A percentile compares a stretch with the other conserved stretches of the same genome.
Evolutionary conservation across 2,113 vertebrate species (phyloP).

Genomic region (Trematocara zebra): DNA sequence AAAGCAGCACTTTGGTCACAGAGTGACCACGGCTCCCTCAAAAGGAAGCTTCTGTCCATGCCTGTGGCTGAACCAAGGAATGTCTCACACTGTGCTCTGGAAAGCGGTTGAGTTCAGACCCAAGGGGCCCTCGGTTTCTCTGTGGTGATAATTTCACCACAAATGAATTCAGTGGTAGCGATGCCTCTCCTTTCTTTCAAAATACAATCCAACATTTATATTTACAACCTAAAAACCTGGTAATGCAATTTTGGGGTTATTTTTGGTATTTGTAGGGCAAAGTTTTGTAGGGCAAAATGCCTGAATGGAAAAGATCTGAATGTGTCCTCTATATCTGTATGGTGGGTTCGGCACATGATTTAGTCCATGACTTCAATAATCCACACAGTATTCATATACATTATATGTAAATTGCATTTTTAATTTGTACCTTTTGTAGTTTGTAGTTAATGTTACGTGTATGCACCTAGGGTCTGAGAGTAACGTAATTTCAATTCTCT

Average conservation of each 20-base stretch:
- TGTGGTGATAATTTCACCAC: conserved; percentile 17
- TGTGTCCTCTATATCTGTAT: neutral
- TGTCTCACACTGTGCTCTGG: conserved; percentile 13
- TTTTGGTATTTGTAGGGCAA: neutral
- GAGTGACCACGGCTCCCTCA: conserved; percentile 23
- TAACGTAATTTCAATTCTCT: too few relatives aligned
- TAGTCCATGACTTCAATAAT: neutral
- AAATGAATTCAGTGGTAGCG: conserved; percentile 17
- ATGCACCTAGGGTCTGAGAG: too few relatives aligned
- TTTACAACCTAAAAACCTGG: neutral
- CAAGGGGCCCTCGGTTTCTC: conserved; percentile 13
- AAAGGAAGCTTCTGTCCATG: conserved; percentile 28
- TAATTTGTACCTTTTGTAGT: too few relatives aligned
- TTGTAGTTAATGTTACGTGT: too few relatives aligned
- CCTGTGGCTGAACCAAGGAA: conserved; percentile 54
- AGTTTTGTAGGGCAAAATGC: neutral
- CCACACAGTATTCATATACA: neutral
- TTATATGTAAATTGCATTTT: too few relatives aligned
- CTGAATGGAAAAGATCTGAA: neutral
- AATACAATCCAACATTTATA: neutral
- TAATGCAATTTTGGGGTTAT: neutral
- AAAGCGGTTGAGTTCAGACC: neutral
- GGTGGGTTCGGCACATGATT: neutral
- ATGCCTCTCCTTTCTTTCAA: neutral
- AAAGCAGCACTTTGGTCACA: conserved; percentile 33